Percentiles rank a stretch among this genome's conserved stretches.
Conservation (phyloP, 2,113 vertebrate species). For the Callithrix jacchus region DNA sequence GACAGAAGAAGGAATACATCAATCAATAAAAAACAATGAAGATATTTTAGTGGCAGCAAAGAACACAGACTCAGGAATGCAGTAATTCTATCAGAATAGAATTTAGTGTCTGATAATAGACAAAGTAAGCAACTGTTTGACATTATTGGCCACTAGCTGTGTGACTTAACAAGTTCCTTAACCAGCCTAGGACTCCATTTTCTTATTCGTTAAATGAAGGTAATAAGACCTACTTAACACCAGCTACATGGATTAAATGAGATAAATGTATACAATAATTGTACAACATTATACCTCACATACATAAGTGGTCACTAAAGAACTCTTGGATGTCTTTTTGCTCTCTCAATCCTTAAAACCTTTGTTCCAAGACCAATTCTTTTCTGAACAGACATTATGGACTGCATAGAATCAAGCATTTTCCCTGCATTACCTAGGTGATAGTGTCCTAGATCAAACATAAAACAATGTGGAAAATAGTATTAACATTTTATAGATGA, state of each 20-base stretch:
- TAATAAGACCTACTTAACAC: neutral
- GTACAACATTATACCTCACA: neutral
- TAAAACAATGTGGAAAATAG: neutral
- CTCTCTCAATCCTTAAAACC: neutral
- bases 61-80: neutral
- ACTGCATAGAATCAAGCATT: neutral
- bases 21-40: slow-evolving; percentile 1
- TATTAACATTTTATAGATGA: neutral
- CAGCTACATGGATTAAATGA: neutral
- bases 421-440: neutral
- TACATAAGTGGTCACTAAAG: neutral
- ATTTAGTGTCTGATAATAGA: neutral
- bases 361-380: neutral
- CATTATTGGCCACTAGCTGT: neutral
- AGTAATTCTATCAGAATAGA: neutral
- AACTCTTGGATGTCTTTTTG: neutral
- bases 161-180: neutral
- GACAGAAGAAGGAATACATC: neutral
- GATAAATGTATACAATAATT: neutral
- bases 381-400: neutral
- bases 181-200: neutral
- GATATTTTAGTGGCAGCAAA: neutral
- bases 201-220: neutral
- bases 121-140: neutral
- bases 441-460: neutral